Base-by-base conservation (phyloP, 2,888 invertebrate genomes). In the Papilio demoleus region DNA sequence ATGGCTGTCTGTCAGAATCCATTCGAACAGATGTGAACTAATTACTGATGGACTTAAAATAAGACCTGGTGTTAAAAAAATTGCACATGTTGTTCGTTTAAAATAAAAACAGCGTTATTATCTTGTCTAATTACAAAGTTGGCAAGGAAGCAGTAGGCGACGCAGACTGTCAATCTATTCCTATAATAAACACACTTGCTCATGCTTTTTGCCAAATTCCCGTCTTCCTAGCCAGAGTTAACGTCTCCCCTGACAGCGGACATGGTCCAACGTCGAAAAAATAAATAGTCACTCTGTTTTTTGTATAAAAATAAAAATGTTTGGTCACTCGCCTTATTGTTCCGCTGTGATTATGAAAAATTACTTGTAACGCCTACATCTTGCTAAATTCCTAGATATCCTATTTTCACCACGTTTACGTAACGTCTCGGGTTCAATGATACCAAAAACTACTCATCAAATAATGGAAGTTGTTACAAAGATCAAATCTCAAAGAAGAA, bases 51-150 rank as follows among this genome's bases (percentile, higher is more conserved):
- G 82, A 83, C 83, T 85, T 81, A 82, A 81, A 79, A 84, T 80
- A 81, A 85, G 85, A 86, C 81, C 83, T 31, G 36, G 81, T 78
- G 82, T 80, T 58, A 27, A 53, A 79, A 81, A 81, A 77, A 78
- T 77, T 76, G 78, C 78, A 81, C 81, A 79, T 78, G 81, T 81
- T 75, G 63, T 71, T 72, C 65, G 63, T 72, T 74, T 72, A 73
- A 76, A 74, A 71, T 73, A 75, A 81, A 81, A 83, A 81, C 79
- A 76, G 77, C 70, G 74, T 75, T 80, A 83, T 82, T 81, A 82
- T 86, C 86, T 82, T 83, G 82, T 87, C 83, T 88, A 89, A 92
- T 90, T 88, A 87, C 87, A 87, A 91, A 90, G 83, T 92, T 92
- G 92, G 92, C 92, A 92, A 85, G 87, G 87, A 87, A 86, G 85